These are phyloP conservation scores for Meles meles DNA, from an alignment of 2,113 vertebrate species.

Conservation along the genomic window DNA sequence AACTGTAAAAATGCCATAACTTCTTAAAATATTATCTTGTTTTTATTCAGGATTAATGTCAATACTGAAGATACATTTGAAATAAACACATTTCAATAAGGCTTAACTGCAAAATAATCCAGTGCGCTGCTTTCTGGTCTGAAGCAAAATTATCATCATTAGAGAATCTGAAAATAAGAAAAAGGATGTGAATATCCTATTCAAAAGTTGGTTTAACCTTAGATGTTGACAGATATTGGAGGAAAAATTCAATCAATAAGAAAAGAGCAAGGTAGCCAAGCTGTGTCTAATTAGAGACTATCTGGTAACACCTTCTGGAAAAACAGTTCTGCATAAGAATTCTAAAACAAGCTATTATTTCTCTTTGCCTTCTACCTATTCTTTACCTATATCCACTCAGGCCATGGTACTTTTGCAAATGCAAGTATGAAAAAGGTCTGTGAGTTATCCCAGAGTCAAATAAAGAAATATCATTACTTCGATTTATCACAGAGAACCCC, in stretches of 20 bases:
- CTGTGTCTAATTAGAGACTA: neutral
- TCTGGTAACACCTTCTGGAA: neutral
- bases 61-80: neutral
- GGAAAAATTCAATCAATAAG: neutral
- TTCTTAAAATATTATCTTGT: neutral
- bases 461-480: neutral
- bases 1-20: neutral
- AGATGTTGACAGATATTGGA: neutral
- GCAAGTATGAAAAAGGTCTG: neutral
- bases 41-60: neutral
- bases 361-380: neutral
- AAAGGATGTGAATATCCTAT: neutral
- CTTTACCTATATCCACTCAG: neutral
- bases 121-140: neutral
- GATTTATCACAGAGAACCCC: neutral
- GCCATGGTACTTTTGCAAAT: neutral
- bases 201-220: neutral
- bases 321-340: neutral
- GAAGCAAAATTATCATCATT: neutral
- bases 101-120: slow-evolving; percentile 1
- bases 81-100: neutral
- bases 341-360: neutral
- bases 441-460: neutral
- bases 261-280: neutral
- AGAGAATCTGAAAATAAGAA: neutral